Evolutionary conservation across 1,140 invertebrate genomes (phyloP).

Genomic region (Camponotus pennsylvanicus): DNA sequence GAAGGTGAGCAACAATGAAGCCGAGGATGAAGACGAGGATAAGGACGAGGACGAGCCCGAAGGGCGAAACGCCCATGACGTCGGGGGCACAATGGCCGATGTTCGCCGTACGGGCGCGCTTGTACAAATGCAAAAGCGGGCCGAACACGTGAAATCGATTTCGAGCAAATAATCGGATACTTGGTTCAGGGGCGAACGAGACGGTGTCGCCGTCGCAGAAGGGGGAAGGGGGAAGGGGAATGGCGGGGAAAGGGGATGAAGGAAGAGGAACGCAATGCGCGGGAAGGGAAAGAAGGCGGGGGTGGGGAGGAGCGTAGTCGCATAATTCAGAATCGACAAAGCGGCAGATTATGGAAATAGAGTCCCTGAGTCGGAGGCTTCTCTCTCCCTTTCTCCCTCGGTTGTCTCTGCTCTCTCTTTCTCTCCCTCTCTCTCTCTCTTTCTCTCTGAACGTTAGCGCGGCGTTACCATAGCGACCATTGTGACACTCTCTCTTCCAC

Average conservation of each 20-base stretch:
- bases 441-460: slow-evolving; percentile 48
- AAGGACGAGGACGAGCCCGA: slow-evolving; percentile 44
- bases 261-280: slow-evolving; percentile 43
- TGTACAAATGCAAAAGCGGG: slow-evolving; percentile 79
- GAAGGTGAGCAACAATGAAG: slow-evolving; percentile 50
- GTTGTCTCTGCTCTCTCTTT: neutral
- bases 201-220: slow-evolving; percentile 31
- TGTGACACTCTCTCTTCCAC: slow-evolving; percentile 75
- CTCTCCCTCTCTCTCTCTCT: slow-evolving; percentile 53
- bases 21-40: slow-evolving; percentile 8
- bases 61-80: slow-evolving; percentile 64
- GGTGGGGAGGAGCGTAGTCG: slow-evolving; percentile 82
- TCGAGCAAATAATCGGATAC: slow-evolving; percentile 85
- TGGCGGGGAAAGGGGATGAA: slow-evolving; percentile 46
- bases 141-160: slow-evolving; percentile 85
- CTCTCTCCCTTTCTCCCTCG: slow-evolving; percentile 66
- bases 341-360: slow-evolving; percentile 86
- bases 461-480: slow-evolving; percentile 79
- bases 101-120: slow-evolving; percentile 74
- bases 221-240: neutral
- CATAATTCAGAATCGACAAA: slow-evolving; percentile 86
- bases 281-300: slow-evolving; percentile 64
- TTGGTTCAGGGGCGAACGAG: slow-evolving; percentile 74
- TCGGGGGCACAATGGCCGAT: slow-evolving; percentile 56
- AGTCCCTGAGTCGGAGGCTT: slow-evolving; percentile 80